Evolutionary conservation across 2,888 invertebrate genomes (phyloP), one percentile per base, ranked within the genome.

Genomic region (Celastrina argiolus): DNA sequence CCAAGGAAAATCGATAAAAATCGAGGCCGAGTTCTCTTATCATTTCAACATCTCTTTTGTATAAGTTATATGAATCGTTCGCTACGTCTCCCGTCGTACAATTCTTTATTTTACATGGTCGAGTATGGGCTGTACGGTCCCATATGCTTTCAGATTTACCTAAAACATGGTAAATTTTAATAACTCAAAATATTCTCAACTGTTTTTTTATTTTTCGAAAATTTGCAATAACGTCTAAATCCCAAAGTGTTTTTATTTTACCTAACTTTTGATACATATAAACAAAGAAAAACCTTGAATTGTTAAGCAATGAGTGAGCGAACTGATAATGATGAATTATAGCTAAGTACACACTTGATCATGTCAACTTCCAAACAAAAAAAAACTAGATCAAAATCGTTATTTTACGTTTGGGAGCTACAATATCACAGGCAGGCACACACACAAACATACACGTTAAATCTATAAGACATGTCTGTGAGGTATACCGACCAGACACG

Each of bases 141-240:
- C 94, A 94, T 69, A 94, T 93, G 67, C 88, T 93, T 81, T 90
- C 88, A 0, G 91, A 81, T 78, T 93, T 93, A 22, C 92, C 93
- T 87, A 68, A 16, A 64, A 42, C 39, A 10, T 31, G n/a, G n/a
- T n/a, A n/a, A n/a, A n/a, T n/a, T n/a, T n/a, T n/a, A n/a, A n/a
- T n/a, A n/a, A n/a, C n/a, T n/a, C n/a, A n/a, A n/a, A n/a, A n/a
- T n/a, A n/a, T 31, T 31, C 31, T 31, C 31, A 31, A 7, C 6
- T 31, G 7, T 31, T 31, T 31, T n/a, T 31, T 6, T 31, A 31
- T 31, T 5, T 6, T 6, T 31, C 16, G 10, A 59, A 28, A 28
- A 26, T 41, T n/a, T 41, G 14, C 7, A 63, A 12, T 4, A n/a
- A 26, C 16, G 51, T 64, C 14, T 14, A 16, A 5, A 51, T 18